Base-by-base conservation (phyloP, 2,113 vertebrate species). In the Oostethus manadensis region DNA sequence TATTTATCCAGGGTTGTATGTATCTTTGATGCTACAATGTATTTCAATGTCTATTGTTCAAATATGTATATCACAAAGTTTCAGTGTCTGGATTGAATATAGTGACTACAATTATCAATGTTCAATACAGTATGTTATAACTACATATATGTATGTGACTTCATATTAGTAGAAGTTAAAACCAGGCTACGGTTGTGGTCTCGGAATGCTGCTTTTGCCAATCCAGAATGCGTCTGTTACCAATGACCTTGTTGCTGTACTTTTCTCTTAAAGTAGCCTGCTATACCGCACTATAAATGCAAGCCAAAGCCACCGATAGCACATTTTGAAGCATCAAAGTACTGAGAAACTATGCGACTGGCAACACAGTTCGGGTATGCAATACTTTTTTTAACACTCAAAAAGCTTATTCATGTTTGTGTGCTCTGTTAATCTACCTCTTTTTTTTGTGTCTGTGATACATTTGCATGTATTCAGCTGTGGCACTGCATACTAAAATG, bases 361-460 rank as follows among this genome's bases (percentile, higher is more conserved):
- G 54, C 59, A 66, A 72, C 73, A 56, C 71, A 79, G 73, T 75
- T 81, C 66, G 56, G 42, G 54, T 82, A 86, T 85, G 82, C 86
- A 88, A 87, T 70, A 74, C 48, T 10, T 56, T 56, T 73, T 45
- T 48, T 62, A n/a, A 18, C 51, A 66, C 59, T 68, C 43, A 1
- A 64, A 68, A 71, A 56, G 43, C 60, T 68, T 65, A 68, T 50
- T 17, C 23, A 51, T 26, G 29, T 78, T 74, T 71, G 11, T 71
- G 62, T 48, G 60, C 54, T 78, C 66, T 62, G 76, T 84, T 68
- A 77, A 86, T 80, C 86, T 88, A 88, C 85, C 86, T 87, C 85
- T 72, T 78, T 23, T 51, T 42, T 44, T 42, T n/a, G 17, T 60
- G 59, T 51, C 44, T 79, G 62, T 51, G 56, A 71, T 64, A 65